Evolutionary conservation across 2,888 invertebrate genomes (phyloP), one percentile per base, ranked within the genome.

Genomic region (Xestia ashworthii): DNA sequence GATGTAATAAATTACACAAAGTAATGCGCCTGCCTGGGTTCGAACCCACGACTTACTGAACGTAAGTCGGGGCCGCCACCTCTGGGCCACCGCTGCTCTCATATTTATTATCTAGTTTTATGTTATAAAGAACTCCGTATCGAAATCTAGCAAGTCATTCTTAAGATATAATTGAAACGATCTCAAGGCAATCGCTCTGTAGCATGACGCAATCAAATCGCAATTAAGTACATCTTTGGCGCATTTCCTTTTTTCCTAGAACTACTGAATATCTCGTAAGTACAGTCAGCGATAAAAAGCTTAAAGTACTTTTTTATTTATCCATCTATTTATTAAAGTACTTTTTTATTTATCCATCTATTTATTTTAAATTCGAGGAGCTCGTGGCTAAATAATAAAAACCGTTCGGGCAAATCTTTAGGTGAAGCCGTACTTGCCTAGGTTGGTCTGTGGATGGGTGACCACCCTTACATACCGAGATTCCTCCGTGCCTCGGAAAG

Each of bases 171-270:
- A 14, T 71, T 46, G 19, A 64, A 82, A 19, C 58, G n/a, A 60
- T 77, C 50, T 50, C 70, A 76, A 81, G 77, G 62, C 67, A 5
- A 19, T 50, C 16, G 38, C n/a, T 68, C 38, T 62, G 6, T 11
- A 38, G 41, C 62, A 46, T 77, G 62, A 82, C 46, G 81, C 78
- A 82, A 82, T 70, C 14, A 48, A 53, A 72, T 58, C 25, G 71
- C 48, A 53, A 64, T 44, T 46, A n/a, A n/a, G n/a, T n/a, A 50
- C 77, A 77, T 69, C 44, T 71, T 75, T 32, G 22, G 65, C 22
- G 50, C 14, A 58, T 71, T 76, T 71, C 38, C 4, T 68, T 68
- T 76, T 50, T 55, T 66, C 14, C 6, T 53, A 25, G 2, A 69
- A 41, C 41, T 55, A 41, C 22, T 41, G 0, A 73, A 53, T 14